Conservation (phyloP, 2,113 vertebrate species). For the Lagenorhynchus albirostris region DNA sequence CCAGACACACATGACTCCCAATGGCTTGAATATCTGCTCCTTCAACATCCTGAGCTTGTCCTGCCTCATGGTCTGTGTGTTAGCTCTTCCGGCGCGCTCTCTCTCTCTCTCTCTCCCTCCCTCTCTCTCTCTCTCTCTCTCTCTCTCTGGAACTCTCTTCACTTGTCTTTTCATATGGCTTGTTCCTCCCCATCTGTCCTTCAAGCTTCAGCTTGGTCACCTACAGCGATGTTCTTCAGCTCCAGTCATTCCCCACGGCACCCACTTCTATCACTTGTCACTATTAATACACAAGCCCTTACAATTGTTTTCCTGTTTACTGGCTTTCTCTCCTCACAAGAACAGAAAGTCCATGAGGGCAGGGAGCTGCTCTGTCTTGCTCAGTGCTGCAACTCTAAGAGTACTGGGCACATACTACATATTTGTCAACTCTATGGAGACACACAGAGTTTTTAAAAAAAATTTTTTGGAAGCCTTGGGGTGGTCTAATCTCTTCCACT, state of each 20-base stretch:
- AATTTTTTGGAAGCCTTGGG: neutral
- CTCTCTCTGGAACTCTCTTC: neutral
- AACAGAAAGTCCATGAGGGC: neutral
- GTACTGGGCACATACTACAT: neutral
- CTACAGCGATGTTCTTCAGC: neutral
- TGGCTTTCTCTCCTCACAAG: neutral
- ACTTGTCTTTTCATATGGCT: neutral
- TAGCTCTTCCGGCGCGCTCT: neutral
- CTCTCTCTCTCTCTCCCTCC: too few relatives aligned
- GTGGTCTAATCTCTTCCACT: neutral
- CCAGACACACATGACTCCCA: accelerated
- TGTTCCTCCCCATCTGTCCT: neutral
- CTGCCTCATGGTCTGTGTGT: accelerated
- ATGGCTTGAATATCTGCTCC: neutral
- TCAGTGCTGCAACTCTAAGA: neutral
- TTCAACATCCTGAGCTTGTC: neutral
- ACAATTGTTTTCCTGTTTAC: neutral
- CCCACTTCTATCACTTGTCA: neutral
- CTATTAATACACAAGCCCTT: neutral
- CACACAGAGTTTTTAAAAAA: too few relatives aligned
- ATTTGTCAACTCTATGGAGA: neutral
- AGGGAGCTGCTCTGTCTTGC: neutral
- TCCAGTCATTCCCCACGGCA: neutral
- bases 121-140: too few relatives aligned
- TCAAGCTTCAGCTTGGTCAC: neutral